Percentiles rank a stretch among this genome's conserved stretches.
These are phyloP conservation scores for Scelioninae gen. 1 DNA, from an alignment of 2,888 invertebrate species.

Conservation along the genomic window DNA sequence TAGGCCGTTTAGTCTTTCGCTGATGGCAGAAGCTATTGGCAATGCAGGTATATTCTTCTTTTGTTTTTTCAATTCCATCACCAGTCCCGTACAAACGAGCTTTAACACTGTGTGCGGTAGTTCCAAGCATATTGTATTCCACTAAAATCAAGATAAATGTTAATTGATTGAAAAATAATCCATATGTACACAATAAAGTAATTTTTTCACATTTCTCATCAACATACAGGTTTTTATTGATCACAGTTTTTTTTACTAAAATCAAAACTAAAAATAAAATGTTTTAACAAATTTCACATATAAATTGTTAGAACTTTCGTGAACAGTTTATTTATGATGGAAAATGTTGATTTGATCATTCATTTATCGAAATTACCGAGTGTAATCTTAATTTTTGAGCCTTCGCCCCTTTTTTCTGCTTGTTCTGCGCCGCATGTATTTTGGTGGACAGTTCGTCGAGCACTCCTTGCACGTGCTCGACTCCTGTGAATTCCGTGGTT, in stretches of 20 bases:
- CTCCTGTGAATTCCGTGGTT: conserved; percentile 89
- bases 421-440: conserved; percentile 89
- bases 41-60: conserved; percentile 93
- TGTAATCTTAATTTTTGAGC: conserved; percentile 90
- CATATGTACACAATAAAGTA: no score
- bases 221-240: no score
- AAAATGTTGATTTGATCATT: not conserved
- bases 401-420: conserved; percentile 93
- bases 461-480: conserved; percentile 91
- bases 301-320: no score
- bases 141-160: conserved; percentile 85
- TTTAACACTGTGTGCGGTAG: conserved; percentile 92
- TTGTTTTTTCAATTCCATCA: conserved; percentile 92
- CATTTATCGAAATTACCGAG: conserved; percentile 45
- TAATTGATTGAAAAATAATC: no score
- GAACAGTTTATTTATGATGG: no score
- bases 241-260: no score
- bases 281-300: no score
- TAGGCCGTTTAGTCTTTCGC: conserved; percentile 93
- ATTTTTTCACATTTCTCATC: no score
- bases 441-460: conserved; percentile 91
- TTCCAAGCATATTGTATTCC: conserved; percentile 95
- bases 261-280: no score
- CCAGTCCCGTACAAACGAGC: conserved; percentile 91
- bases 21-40: conserved; percentile 94